A percentile compares a stretch with the other conserved stretches of the same genome.
Conservation (phyloP, 2,113 vertebrate species). For the Phycodurus eques region DNA sequence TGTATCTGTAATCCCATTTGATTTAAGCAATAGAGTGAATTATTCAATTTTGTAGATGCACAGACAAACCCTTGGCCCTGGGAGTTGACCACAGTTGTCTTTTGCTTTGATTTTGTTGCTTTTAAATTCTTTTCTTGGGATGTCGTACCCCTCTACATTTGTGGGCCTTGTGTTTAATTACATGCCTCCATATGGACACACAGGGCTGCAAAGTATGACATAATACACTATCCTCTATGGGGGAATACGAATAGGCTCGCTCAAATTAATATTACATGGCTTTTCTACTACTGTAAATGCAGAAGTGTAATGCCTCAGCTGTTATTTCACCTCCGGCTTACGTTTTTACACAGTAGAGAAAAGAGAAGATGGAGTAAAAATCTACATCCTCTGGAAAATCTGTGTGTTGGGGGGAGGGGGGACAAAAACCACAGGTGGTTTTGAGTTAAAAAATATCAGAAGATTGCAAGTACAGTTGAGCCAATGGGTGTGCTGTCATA, state of each 20-base stretch:
- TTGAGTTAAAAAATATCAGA: background rate
- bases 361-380: background rate
- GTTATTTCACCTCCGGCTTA: slow-evolving; percentile 18
- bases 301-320: slow-evolving; percentile 19
- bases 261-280: slow-evolving; percentile 63
- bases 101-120: slow-evolving; percentile 41
- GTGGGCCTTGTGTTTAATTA: slow-evolving; percentile 29
- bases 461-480: background rate
- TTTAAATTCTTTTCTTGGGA: slow-evolving; percentile 25
- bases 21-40: slow-evolving; percentile 59
- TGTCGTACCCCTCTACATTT: slow-evolving; percentile 20
- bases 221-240: slow-evolving; percentile 42
- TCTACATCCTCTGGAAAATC: slow-evolving; percentile 15
- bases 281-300: slow-evolving; percentile 38
- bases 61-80: slow-evolving; percentile 41
- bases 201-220: slow-evolving; percentile 32
- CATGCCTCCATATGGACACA: slow-evolving; percentile 20
- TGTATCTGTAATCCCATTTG: slow-evolving; percentile 53
- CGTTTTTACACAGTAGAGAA: slow-evolving; percentile 20
- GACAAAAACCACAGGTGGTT: slow-evolving; percentile 1
- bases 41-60: slow-evolving; percentile 51
- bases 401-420: background rate
- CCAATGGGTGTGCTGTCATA: background rate
- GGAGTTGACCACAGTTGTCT: slow-evolving; percentile 25
- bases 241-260: slow-evolving; percentile 24